Evolutionary conservation across 2,888 invertebrate genomes (phyloP), one percentile per base, ranked within the genome.

Genomic region (Physocephala rufipes): DNA sequence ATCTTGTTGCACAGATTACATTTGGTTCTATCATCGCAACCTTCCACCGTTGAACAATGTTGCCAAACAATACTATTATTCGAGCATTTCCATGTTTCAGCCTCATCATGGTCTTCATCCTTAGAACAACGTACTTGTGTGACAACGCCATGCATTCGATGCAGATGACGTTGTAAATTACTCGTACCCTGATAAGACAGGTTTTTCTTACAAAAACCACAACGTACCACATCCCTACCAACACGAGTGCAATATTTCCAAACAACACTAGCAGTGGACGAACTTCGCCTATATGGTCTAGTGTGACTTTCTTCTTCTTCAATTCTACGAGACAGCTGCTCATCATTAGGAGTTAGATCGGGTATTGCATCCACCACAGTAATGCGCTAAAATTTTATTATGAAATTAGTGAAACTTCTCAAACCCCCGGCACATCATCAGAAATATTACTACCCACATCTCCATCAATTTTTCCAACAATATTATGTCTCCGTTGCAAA

Each of bases 141-240:
- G 5, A 78, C 73, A 15, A 81, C 76, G n/a, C 80, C 81, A 70
- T 82, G 82, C 80, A 81, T 80, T 15, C 81, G 81, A 75, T 81
- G 81, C 24, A 82, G 73, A 75, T 82, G 82, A 0, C 82, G 78
- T 67, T 82, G 81, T 30, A 82, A 71, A 72, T 82, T 82, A 55
- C 81, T 81, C 12, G 82, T 82, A 16, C 82, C 82, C 61, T 81
- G 81, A 73, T 80, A 82, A 0, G 82, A 82, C 5, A 82, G 71
- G 72, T 79, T 78, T 68, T 82, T 82, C 15, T 79, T 78, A 58
- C 82, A 82, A 24, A 82, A 78, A 5, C 76, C 77, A 73, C 82
- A 82, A 3, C 80, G 78, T 0, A 81, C 82, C 13, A 77, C 77
- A 70, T 80, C 80, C 5, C 76, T 74, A 7, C 79, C 76, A 21